These are phyloP conservation scores for Epistrophe grossulariae DNA, from an alignment of 2,888 invertebrate species.

Conservation along the genomic window DNA sequence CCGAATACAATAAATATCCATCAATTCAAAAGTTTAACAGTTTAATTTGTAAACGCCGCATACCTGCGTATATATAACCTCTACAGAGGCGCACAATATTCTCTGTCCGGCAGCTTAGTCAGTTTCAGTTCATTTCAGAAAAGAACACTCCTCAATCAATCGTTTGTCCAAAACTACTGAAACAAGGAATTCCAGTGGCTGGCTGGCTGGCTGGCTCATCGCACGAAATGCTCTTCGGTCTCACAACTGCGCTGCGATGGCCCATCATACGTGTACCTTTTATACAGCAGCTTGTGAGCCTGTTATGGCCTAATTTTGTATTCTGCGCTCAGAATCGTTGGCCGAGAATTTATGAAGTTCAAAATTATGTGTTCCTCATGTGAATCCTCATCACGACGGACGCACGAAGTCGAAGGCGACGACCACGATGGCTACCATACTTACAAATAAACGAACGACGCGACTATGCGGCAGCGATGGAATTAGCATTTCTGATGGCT, in stretches of 20 bases:
- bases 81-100: background rate
- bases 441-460: conserved; percentile 2
- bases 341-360: conserved; percentile 72
- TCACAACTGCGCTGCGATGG: background rate
- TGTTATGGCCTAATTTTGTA: conserved; percentile 72
- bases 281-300: conserved; percentile 41
- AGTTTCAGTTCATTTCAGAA: conserved; percentile 54
- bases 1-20: conserved; percentile 30
- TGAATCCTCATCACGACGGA: conserved; percentile 48
- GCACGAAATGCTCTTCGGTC: conserved; percentile 56
- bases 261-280: background rate
- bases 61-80: conserved; percentile 23
- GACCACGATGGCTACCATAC: background rate
- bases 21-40: conserved; percentile 61
- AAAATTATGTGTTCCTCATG: conserved; percentile 49
- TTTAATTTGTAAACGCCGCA: conserved; percentile 74
- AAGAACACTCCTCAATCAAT: conserved; percentile 73
- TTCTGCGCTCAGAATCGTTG: conserved; percentile 69
- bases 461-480: conserved; percentile 30
- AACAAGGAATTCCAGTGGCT: conserved; percentile 65
- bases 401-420: conserved; percentile 31
- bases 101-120: background rate
- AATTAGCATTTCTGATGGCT: conserved; percentile 70
- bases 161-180: conserved; percentile 64
- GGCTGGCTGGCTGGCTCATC: conserved; percentile 18